These are phyloP conservation scores for Disparrhopalites patrizii DNA, from an alignment of 2,888 invertebrate genomes.

Conservation along the genomic window DNA sequence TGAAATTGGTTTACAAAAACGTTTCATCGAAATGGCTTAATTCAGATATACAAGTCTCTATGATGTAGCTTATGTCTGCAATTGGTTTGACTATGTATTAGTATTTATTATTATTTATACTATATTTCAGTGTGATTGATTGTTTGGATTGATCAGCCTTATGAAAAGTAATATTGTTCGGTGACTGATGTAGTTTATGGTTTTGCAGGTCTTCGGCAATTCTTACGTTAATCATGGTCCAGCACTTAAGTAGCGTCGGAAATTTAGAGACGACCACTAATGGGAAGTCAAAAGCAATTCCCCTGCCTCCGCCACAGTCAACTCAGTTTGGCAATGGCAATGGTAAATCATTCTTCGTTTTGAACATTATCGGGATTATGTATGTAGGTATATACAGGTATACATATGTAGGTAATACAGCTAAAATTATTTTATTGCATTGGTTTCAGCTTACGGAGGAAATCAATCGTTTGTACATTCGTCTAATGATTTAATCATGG, in stretches of 20 bases:
- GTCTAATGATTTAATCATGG: conserved; percentile 11
- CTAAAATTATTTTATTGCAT: conserved; percentile 7
- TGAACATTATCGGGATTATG: too few species aligned
- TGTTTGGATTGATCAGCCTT: neutral
- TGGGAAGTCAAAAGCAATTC: conserved; percentile 23
- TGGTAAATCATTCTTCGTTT: conserved; percentile 21
- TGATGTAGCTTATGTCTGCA: too few species aligned
- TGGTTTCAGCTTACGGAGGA: conserved; percentile 43
- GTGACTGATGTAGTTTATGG: neutral
- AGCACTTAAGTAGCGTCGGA: neutral
- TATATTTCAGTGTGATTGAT: neutral
- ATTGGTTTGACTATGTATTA: too few species aligned
- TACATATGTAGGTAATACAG: too few species aligned
- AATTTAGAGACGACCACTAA: conserved; percentile 1
- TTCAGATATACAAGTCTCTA: too few species aligned
- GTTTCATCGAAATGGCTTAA: too few species aligned
- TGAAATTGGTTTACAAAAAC: too few species aligned
- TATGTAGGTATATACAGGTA: too few species aligned
- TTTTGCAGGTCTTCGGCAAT: neutral
- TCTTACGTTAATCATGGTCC: conserved; percentile 3
- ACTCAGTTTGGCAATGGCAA: conserved; percentile 30
- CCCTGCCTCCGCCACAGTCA: conserved; percentile 35
- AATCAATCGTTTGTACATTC: conserved; percentile 40
- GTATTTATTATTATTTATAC: too few species aligned
- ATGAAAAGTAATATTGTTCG: neutral